These are phyloP conservation scores for Drosophila maculinotata DNA, from an alignment of 2,888 invertebrate genomes.

Conservation along the genomic window DNA sequence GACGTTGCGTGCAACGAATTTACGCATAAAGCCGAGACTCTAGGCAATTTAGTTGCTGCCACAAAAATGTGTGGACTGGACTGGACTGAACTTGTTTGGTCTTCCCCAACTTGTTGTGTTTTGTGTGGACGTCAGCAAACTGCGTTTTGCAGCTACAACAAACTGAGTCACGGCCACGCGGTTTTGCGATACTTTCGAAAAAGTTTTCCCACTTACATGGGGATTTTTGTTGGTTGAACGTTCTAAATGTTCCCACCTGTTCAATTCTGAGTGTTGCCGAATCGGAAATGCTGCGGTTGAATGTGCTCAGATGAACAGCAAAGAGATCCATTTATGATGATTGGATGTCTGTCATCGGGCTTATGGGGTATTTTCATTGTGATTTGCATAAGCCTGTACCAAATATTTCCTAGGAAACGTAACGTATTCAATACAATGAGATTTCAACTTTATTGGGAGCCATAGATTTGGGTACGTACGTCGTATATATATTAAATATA, in stretches of 20 bases:
- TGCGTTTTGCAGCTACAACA: conserved; percentile 15
- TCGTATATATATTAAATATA: not conserved
- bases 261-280: conserved; percentile 32
- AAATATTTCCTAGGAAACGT: conserved; percentile 70
- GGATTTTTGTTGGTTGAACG: conserved; percentile 65
- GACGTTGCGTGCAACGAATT: conserved; percentile 14
- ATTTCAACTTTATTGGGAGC: conserved; percentile 2
- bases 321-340: conserved; percentile 4
- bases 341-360: conserved; percentile 3
- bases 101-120: conserved; percentile 58
- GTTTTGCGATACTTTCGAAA: conserved; percentile 68
- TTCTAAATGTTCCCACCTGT: conserved; percentile 53
- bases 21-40: conserved; percentile 2
- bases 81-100: conserved; percentile 35
- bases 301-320: conserved; percentile 6
- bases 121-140: conserved; percentile 59
- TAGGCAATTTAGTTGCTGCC: conserved; percentile 15
- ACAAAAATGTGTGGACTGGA: conserved; percentile 35
- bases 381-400: conserved; percentile 65
- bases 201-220: conserved; percentile 76
- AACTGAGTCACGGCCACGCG: conserved; percentile 69
- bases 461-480: not conserved
- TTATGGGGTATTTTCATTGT: conserved; percentile 35
- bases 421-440: conserved; percentile 23
- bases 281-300: conserved; percentile 72